Conservation (phyloP, 2,113 vertebrate genomes). For the Prinia subflava region DNA sequence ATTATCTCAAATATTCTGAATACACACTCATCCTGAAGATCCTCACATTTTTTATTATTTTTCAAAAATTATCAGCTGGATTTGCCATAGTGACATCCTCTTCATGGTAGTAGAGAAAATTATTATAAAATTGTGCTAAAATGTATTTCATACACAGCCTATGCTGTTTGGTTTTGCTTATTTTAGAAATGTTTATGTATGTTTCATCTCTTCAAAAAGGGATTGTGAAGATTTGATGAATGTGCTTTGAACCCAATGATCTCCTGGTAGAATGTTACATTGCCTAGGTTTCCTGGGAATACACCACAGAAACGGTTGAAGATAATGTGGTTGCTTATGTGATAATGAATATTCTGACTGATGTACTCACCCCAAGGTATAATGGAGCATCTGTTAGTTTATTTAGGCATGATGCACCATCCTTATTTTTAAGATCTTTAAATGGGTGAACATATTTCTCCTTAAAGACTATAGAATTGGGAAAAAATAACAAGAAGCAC, state of each 20-base stretch:
- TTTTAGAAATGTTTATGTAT: background rate
- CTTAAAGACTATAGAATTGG: background rate
- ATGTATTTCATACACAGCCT: background rate
- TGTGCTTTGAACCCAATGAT: background rate
- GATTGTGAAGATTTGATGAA: background rate
- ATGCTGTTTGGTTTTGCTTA: background rate
- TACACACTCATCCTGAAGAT: background rate
- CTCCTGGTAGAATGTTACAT: background rate
- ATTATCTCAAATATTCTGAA: background rate
- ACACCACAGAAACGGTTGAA: background rate
- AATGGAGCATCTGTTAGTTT: constrained; percentile 51
- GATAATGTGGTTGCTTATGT: background rate
- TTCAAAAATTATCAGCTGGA: background rate
- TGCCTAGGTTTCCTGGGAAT: background rate
- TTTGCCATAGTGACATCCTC: background rate
- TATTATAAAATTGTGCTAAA: background rate
- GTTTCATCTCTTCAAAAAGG: background rate
- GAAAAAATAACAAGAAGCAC: background rate
- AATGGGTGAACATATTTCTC: background rate
- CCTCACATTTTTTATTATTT: background rate
- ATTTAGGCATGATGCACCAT: background rate
- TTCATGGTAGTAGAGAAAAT: background rate
- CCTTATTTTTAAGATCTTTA: constrained; percentile 18
- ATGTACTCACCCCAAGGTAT: background rate
- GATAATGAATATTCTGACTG: constrained; percentile 29